These are phyloP conservation scores for Melanostoma scalare DNA, from an alignment of 2,888 invertebrate species.

Conservation along the genomic window DNA sequence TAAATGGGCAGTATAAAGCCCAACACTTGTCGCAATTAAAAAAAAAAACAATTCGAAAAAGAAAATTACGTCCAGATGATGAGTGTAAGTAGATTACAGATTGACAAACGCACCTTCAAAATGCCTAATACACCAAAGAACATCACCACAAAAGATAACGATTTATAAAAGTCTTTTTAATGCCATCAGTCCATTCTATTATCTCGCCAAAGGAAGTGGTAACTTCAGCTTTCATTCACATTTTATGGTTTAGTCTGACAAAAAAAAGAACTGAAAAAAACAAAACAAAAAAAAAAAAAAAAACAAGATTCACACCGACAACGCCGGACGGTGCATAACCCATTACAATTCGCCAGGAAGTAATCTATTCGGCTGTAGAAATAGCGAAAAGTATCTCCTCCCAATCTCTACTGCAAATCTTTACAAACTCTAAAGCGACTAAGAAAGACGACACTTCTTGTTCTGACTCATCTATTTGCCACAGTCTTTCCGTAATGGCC, in stretches of 20 bases:
- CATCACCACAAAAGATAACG: conserved; percentile 8
- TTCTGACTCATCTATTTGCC: conserved; percentile 58
- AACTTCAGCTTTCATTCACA: conserved; percentile 44
- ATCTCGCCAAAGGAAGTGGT: conserved; percentile 40
- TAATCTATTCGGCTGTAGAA: conserved; percentile 64
- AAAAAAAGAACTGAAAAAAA: conserved; percentile 1
- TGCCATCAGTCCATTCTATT: conserved; percentile 19
- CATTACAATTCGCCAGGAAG: conserved; percentile 67
- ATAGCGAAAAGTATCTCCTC: conserved; percentile 46
- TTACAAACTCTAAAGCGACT: conserved; percentile 37
- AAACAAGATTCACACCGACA: conserved; percentile 30
- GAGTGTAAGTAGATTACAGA: neutral
- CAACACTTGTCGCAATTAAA: too few relatives aligned
- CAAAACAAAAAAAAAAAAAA: neutral
- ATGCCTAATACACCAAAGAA: neutral
- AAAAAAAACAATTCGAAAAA: too few relatives aligned
- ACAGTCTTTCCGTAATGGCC: conserved; percentile 33
- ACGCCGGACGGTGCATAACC: conserved; percentile 27
- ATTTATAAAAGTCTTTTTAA: neutral
- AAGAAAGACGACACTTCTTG: conserved; percentile 35
- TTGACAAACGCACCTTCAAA: neutral
- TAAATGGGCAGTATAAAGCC: too few relatives aligned
- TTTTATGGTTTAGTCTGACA: neutral
- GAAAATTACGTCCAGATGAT: neutral
- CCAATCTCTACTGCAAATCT: conserved; percentile 61